Conservation (phyloP, 2,113 vertebrate genomes). For the Mugil cephalus region DNA sequence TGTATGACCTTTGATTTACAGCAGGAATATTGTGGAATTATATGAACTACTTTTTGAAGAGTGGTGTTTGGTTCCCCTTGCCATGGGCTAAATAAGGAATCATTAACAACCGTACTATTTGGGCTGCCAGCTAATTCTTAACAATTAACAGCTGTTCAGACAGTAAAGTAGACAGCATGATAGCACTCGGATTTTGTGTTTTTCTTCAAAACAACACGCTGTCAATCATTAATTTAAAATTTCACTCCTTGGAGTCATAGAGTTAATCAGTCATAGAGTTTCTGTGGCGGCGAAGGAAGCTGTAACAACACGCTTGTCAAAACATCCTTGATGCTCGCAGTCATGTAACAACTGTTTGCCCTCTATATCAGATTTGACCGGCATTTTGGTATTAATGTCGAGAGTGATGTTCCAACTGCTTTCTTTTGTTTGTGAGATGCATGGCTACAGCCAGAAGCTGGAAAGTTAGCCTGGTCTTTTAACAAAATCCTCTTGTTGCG, state of each 20-base stretch:
- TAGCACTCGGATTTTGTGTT: constrained; percentile 6
- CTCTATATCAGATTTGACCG: neutral
- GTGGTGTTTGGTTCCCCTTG: constrained; percentile 33
- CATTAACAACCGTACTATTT: constrained; percentile 66
- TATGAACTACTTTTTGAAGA: constrained; percentile 19
- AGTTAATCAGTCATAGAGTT: constrained; percentile 48
- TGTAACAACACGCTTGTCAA: constrained; percentile 15
- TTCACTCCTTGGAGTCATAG: neutral
- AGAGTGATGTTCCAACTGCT: too few species aligned
- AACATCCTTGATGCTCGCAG: constrained; percentile 18
- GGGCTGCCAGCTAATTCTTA: constrained; percentile 27
- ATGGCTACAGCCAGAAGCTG: too few species aligned
- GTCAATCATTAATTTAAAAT: constrained; percentile 60
- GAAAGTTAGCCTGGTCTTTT: too few species aligned
- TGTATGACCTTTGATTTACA: constrained; percentile 63
- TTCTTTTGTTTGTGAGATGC: too few species aligned
- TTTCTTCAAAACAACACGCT: constrained; percentile 24
- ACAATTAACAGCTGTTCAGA: constrained; percentile 49
- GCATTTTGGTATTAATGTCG: too few species aligned
- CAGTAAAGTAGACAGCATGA: neutral
- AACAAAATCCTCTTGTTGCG: too few species aligned
- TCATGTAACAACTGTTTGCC: neutral
- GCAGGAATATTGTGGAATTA: constrained; percentile 36
- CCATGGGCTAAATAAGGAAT: constrained; percentile 62
- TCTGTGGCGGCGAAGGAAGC: constrained; percentile 17